Base-by-base conservation (phyloP, 1,140 invertebrate species). In the Agrypnia vestita region DNA sequence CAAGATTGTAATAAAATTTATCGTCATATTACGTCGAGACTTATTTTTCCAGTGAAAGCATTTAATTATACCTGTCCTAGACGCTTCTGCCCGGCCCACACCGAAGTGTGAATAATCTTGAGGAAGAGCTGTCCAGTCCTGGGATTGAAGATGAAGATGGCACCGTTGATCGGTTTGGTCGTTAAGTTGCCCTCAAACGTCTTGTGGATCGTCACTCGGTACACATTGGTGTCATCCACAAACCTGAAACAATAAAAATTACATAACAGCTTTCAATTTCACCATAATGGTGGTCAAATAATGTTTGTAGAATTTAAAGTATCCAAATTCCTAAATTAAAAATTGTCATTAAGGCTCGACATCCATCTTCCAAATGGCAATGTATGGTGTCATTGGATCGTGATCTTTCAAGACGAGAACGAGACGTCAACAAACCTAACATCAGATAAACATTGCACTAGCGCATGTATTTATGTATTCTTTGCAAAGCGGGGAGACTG, bases 61-160 rank as follows among this genome's bases (percentile, higher is more conserved):
- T 13, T 55, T 25, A 13, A 78, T 59, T 80, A 15, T 25, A 91
- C 90, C 88, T 94, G 94, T 84, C 96, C 96, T 17, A 97, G 90
- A 95, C 96, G 96, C 87, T 97, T 97, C 86, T 97, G 96, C 61
- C 99, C 99, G 12, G 98, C 98, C 99, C 99, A 99, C 35, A 99
- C 99, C 46, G 97, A 99, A 0, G 98, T 99, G 87, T 99, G 99
- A 90, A 99, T 99, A 84, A 99, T 99, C 90, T 99, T 99, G 56
- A 99, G 91, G 90, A 99, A 99, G 1, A 99, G 91, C 87, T 99
- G 99, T n/a, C 99, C 99, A 4, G 99, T 99, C 79, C 99, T 90
- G 1, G 99, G 99, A 90, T 99, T 99, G 89, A 99, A 99, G 81
- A 99, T 99, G 87, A 99, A 99, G 86, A 99, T 99, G 17, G 98